phyloP scores from a whole-genome alignment of 2,797 vertebrate genomes.

The Lophius americanus region DNA sequence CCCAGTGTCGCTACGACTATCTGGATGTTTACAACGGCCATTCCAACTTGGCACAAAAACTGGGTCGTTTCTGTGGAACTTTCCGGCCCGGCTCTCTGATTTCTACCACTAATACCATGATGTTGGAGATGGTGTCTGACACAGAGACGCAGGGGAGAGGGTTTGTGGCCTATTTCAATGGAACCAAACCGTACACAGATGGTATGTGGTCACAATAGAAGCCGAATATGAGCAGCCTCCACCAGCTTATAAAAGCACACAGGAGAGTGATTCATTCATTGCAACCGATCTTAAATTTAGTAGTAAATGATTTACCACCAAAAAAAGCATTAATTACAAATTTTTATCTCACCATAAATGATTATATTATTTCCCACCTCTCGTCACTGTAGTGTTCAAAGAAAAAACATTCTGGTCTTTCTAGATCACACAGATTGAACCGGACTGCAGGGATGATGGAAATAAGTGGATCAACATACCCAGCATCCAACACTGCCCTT shows the following conservation, averaged over 20 bases:
- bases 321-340: neutral
- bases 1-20: constrained; percentile 88
- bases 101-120: constrained; percentile 87
- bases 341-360: neutral
- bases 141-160: constrained; percentile 82
- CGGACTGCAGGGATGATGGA: no score
- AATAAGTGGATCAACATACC: neutral
- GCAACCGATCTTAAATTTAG: neutral
- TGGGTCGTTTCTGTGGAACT: constrained; percentile 91
- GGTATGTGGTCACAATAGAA: constrained; percentile 72
- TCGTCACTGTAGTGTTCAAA: neutral
- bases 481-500: neutral
- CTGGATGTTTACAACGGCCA: constrained; percentile 88
- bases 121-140: constrained; percentile 89
- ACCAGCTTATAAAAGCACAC: neutral
- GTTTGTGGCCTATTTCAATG: constrained; percentile 87
- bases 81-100: constrained; percentile 88
- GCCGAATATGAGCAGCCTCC: neutral
- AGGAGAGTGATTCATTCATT: no score
- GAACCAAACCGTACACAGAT: constrained; percentile 76
- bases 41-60: constrained; percentile 81
- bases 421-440: neutral
- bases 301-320: neutral
- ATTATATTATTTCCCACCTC: neutral
- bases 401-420: neutral